phyloP scores from a whole-genome alignment of 30 jellyfish, hydroid and myxozoan species.

The Turritopsis rubra region DNA sequence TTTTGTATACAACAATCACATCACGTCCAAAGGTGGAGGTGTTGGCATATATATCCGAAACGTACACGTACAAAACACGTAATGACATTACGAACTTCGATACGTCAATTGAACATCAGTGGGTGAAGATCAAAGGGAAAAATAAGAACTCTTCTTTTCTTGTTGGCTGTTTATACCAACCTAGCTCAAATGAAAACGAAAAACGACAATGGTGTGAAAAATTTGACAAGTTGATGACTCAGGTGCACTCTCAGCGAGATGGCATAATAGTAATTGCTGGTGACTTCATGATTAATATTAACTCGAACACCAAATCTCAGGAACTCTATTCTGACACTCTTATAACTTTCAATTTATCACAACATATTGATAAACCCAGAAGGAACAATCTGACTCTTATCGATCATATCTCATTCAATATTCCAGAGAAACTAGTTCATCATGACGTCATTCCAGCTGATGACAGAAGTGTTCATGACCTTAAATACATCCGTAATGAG shows the following conservation, averaged over 20 bases:
- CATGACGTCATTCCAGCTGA: conserved; percentile 31
- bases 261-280: neutral
- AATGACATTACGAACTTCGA: neutral
- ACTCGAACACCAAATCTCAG: neutral
- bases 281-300: neutral
- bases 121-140: conserved; percentile 4
- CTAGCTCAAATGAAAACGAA: neutral
- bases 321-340: neutral
- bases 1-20: neutral
- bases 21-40: neutral
- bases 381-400: conserved; percentile 46
- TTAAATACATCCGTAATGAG: conserved; percentile 14
- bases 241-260: neutral
- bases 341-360: conserved; percentile 19
- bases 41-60: neutral
- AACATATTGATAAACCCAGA: conserved; percentile 38
- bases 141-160: conserved; percentile 7
- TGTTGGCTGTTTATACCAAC: conserved; percentile 4
- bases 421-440: conserved; percentile 2
- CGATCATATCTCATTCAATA: conserved; percentile 48
- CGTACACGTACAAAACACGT: too few relatives aligned
- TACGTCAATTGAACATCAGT: neutral
- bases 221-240: neutral
- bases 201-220: conserved; percentile 24
- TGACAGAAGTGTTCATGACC: conserved; percentile 40